These are phyloP conservation scores for Lathamus discolor DNA, from an alignment of 2,113 vertebrate species.

Conservation along the genomic window DNA sequence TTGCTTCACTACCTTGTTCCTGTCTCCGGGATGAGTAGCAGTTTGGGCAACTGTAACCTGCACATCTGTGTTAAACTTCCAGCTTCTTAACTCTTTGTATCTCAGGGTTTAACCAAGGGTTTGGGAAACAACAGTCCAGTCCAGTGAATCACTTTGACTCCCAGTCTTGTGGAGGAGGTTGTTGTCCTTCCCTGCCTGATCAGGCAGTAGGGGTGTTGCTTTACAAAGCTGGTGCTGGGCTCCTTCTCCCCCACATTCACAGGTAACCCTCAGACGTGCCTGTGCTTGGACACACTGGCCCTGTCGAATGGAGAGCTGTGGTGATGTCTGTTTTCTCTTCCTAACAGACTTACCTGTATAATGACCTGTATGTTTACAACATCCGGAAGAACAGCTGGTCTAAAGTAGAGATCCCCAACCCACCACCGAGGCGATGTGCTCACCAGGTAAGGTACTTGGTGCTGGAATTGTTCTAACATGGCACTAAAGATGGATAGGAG, in stretches of 20 bases:
- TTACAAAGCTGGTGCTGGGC: background rate
- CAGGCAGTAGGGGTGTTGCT: background rate
- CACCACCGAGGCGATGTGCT: slow-evolving; percentile 89
- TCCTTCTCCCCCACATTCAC: background rate
- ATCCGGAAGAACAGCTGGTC: slow-evolving; percentile 91
- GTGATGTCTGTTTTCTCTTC: background rate
- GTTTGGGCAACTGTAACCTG: background rate
- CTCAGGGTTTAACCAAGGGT: background rate
- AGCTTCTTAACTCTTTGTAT: rapidly evolving
- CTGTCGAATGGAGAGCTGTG: background rate
- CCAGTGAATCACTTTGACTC: background rate
- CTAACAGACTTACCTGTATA: slow-evolving; percentile 88
- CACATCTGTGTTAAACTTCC: background rate
- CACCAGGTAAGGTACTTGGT: slow-evolving; percentile 84
- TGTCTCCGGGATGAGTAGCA: background rate
- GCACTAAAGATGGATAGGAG: rapidly evolving
- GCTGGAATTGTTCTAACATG: background rate
- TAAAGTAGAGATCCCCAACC: slow-evolving; percentile 87
- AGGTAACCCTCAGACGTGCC: background rate
- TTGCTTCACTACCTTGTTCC: background rate
- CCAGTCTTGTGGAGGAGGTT: background rate
- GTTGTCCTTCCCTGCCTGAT: background rate
- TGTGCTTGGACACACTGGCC: background rate
- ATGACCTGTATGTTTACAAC: slow-evolving; percentile 90
- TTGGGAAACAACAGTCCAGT: background rate